Base-by-base conservation (phyloP, 2,113 vertebrate genomes). In the Patagioenas fasciata region DNA sequence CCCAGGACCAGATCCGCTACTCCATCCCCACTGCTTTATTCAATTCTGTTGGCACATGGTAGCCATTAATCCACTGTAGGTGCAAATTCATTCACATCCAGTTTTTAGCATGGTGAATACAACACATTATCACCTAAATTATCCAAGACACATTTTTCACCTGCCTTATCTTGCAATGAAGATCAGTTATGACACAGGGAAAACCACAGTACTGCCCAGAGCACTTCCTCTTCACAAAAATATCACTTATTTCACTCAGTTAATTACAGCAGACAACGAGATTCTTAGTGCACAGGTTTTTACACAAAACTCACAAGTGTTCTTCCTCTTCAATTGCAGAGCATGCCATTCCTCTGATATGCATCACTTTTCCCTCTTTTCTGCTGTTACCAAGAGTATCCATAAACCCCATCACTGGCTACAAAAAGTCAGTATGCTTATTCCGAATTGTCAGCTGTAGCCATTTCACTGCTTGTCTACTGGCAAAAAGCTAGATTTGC, bases 71-170 rank as follows among this genome's bases (percentile, higher is more conserved):
- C 15, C 21, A 32, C 16, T 23, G 11, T 11, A 26, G 16, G 26
- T 44, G 5, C 34, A 56, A 60, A 81, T 38, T 42, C 19, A 69
- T 61, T 64, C 32, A 78, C 7, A 7, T 1, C 0, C 23, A 42
- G 13, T 16, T 77, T 86, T 81, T 64, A 62, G 24, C 18, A 29
- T 11, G 9, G 44, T 32, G 29, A 64, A 57, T 47, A n/a, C 16
- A 89, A 70, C 3, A 11, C 2, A 10, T 38, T 64, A 15, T 25
- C 51, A 42, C 29, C 44, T 87, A 21, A 77, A 80, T 81, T 66
- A 64, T 67, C 47, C 29, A 6, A 54, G 5, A 42, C 16, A 4
- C 0, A 0, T 48, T 60, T 94, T 79, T 65, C 2, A 3, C 29
- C 62, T 80, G 24, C 23, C 17, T 18, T 65, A 19, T 47, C 70